Base-by-base conservation (phyloP, 1,140 invertebrate genomes). In the Paralvinella palmiformis region DNA sequence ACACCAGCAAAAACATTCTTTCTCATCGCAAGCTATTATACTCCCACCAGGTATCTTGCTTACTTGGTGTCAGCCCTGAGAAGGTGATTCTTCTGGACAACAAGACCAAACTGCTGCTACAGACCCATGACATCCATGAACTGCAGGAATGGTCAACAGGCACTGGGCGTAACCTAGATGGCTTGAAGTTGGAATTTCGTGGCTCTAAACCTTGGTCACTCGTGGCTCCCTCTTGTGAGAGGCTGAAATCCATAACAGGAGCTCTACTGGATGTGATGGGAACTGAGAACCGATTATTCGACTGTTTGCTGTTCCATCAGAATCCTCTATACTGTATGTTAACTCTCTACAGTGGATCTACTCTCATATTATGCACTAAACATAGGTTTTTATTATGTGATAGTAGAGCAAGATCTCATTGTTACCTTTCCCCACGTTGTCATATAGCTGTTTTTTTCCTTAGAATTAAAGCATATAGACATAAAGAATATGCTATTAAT, bases 81-180 rank as follows among this genome's bases (percentile, higher is more conserved):
- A 84, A 83, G 67, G 83, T 89, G 31, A 83, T 87, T 36, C 78
- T 89, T 15, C 76, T 89, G 48, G 87, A 89, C 79, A 84, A 81
- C 71, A 85, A 86, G 68, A 86, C 85, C 1, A 85, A 86, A 71
- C 75, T 84, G 7, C 74, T 86, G 22, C 80, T 85, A 6, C 85
- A 86, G 71, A 79, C 79, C 36, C 55, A 50, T 27, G 32, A 33
- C 24, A 41, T 57, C 22, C 74, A 81, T 6, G 86, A 87, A 68
- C 80, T 89, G n/a, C 75, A 85, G 59, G 82, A 88, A 78, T 88
- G 87, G 87, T 77, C 85, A 55, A 83, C 85, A 4, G 85, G 86
- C 20, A 85, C 85, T 7, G 86, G 86, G 13, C 79, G 86, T 55
- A 84, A 83, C 29, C 86, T 87, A 74, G 86, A 88, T 75, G 82